These are phyloP conservation scores for Mesocricetus auratus DNA, from an alignment of 2,113 vertebrate species.

Conservation along the genomic window DNA sequence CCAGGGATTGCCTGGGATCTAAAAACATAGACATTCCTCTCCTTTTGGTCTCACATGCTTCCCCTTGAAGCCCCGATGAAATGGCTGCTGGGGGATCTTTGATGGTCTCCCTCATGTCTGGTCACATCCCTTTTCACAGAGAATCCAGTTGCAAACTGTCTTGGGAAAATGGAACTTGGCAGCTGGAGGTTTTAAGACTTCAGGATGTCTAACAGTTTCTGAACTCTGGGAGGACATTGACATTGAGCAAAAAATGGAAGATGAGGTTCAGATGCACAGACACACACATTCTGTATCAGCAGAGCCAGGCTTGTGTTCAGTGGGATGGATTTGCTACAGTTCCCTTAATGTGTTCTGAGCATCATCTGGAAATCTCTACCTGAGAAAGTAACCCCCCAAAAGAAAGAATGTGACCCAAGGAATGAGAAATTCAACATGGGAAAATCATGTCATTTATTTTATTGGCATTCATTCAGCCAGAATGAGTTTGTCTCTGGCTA, in stretches of 20 bases:
- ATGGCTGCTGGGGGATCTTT: fast-evolving
- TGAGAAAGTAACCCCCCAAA: neutral
- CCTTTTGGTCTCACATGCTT: neutral
- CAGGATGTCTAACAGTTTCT: neutral
- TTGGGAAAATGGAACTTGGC: neutral
- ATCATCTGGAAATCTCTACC: neutral
- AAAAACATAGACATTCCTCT: too few species aligned
- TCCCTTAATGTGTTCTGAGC: neutral
- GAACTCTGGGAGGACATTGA: neutral
- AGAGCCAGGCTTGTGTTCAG: neutral
- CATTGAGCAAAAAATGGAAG: neutral
- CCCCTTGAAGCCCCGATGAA: neutral
- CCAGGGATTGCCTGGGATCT: neutral
- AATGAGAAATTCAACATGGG: neutral
- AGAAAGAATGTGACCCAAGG: neutral
- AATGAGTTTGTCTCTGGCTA: neutral
- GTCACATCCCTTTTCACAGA: neutral
- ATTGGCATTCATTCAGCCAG: neutral
- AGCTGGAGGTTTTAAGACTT: neutral
- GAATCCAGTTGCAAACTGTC: neutral
- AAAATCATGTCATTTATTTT: slow-evolving; percentile 5
- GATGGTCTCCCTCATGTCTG: neutral
- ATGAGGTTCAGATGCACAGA: neutral
- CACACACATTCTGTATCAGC: neutral
- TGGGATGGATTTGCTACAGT: neutral